Base-by-base conservation (phyloP, 2,797 vertebrate genomes). In the Myotis planiceps region DNA sequence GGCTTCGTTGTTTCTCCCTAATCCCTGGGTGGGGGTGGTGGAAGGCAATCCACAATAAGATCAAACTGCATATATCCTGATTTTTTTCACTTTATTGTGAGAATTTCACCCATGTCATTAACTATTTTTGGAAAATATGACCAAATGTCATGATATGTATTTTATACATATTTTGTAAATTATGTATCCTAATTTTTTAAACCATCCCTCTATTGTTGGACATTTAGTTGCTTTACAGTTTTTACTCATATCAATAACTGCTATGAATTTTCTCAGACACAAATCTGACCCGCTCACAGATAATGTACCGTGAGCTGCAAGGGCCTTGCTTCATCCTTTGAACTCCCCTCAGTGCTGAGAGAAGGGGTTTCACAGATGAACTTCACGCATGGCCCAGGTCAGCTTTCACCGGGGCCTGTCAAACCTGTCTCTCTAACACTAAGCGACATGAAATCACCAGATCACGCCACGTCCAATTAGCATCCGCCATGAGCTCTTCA, bases 381-480 rank as follows among this genome's bases (percentile, higher is more conserved):
- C 83, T 78, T 89, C 80, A 21, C 37, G 85, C 21, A 8, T 14
- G 42, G 81, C 60, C 63, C 63, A 55, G 14, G 45, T 86, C 69
- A n/a, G 55, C 65, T 82, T 71, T 51, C 76, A 45, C 0, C 16
- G 49, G 69, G 60, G 51, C 65, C 71, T 32, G 0, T 32, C 53
- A 86, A 91, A 34, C 45, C 51, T 39, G 4, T 90, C 63, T 87
- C 89, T 88, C 93, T 68, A 87, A 71, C 63, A 78, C 63, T 49
- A 72, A 94, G 68, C 53, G 60, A 39, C 25, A 85, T 1, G 21
- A 68, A 92, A 80, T 94, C 84, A 69, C 29, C 58, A 55, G 81
- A 79, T 66, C 72, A 45, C 47, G 93, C 80, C 47, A 83, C 72
- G 79, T 80, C 53, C 76, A 89, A 74, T 92, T n/a, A 92, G 47